Evolutionary conservation across 2,113 vertebrate species (phyloP), one percentile per base, ranked within the genome.

Genomic region (Ceyx melanurus): DNA sequence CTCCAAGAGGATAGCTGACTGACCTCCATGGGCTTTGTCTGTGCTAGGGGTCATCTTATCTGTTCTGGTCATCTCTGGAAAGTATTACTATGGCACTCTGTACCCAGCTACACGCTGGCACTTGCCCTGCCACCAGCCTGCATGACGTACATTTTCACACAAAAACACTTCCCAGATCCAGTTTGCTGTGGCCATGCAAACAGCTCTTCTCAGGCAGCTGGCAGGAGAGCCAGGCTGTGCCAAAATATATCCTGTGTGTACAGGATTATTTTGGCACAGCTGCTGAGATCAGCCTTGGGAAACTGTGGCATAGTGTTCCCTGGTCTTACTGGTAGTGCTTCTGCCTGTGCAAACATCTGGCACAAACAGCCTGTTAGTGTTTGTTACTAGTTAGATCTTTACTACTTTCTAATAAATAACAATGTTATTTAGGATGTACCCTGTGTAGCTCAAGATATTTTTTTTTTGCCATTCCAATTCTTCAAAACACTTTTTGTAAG

Each of bases 121-220:
- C 64, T 67, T 82, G 31, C 29, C 42, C 74, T 78, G 40, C 31
- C 65, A 48, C 31, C 65, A 68, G 61, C 43, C 29, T 68, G 11
- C 8, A 3, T 5, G 4, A 15, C 8, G 0, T 5, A 2, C 3
- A 2, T 56, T 83, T 66, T 72, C 8, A 9, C 65, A 68, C 16
- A 64, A 57, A 62, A 12, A 6, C 2, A 26, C 40, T 61, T 84
- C 74, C 46, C 25, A 8, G 45, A 3, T 13, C 0, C 0, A 48
- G 50, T n/a, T 82, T 45, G 3, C 43, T n/a, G 25, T 20, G 82
- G 45, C 57, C 28, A 1, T 3, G 61, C 53, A 61, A 58, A 25
- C n/a, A 74, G 56, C 28, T 9, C 26, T n/a, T 82, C 67, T 45
- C 13, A 1, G 25, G 54, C 71, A 57, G 66, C 91, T 79, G 56